Base-by-base conservation (phyloP, 1,140 invertebrate genomes). In the Hyposmocoma kahamanoa region DNA sequence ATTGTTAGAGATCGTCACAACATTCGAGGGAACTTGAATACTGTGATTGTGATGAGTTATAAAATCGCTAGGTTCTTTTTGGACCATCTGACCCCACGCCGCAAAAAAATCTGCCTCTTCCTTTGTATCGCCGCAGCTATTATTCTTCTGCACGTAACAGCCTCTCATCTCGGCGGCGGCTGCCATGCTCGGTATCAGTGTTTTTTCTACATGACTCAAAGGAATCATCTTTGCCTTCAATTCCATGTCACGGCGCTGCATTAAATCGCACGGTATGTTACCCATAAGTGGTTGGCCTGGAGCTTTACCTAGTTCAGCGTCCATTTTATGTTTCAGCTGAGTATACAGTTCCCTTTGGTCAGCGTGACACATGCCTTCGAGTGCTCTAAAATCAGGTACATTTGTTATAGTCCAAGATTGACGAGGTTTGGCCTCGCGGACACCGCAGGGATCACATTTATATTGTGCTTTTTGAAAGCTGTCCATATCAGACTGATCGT, bases 321-420 rank as follows among this genome's bases (percentile, higher is more conserved):
- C 82, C 63, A 82, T 76, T 50, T 79, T 83, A 52, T 81, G 74
- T 56, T 83, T 83, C 17, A 85, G 45, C 61, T 83, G 82, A 47
- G 62, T 68, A 38, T 81, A 85, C 0, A 82, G 19, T 53, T 85
- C 79, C 32, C 78, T 57, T 46, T 83, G 78, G 24, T 83, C 79
- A 10, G 72, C 54, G 15, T 79, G 72, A 46, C 76, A 83, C 54
- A 81, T 70, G 15, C 62, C 64, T 63, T 85, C 82, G 32, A 85
- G 47, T 36, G 62, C 60, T 13, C 82, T 49, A 56, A 77, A 80
- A 52, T 85, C 82, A 20, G 75, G 60, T 18, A 80, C 62, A 49
- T 82, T 85, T 24, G 76, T 79, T 26, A 85, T 85, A 11, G 82
- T 85, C 82, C 82, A 85, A 22, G 82, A 85, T 47, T 85, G 82